Evolutionary conservation across 2,797 vertebrate species (phyloP), one percentile per base, ranked within the genome.

Genomic region (Austrolebias charrua): DNA sequence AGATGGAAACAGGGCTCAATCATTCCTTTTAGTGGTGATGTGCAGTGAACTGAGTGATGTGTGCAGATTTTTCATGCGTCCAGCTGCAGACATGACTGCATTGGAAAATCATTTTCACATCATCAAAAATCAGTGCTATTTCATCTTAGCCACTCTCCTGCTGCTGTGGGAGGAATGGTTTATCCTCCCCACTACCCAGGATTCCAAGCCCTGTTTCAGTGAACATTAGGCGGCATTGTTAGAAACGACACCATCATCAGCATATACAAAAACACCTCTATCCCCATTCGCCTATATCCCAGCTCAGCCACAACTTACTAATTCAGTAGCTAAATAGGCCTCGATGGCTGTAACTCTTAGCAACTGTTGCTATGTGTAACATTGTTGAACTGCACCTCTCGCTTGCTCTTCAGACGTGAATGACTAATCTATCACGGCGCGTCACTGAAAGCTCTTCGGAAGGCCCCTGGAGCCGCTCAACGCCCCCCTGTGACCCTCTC

Each of bases 321-420:
- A 78, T 83, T 76, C 77, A 57, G 69, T 50, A 64, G 38, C 69
- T 76, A 75, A 88, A 81, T 66, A 75, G 75, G 73, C 75, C 73
- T 66, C 48, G 55, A 61, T 71, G 6, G 59, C 62, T 55, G 74
- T 79, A 65, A 87, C 86, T 87, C 89, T 85, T 93, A 90, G 91
- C 90, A 92, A 92, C 91, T 87, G 92, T 92, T 93, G 90, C 92
- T 86, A 92, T 84, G 91, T 83, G 89, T 83, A 90, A 87, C 88
- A 76, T 86, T 77, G 80, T 91, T 89, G 88, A 92, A 90, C 91
- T 85, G 88, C 87, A 91, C 88, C 92, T 86, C 88, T 77, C 63
- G 74, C 86, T 83, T 65, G 75, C 90, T 91, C 89, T 91, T 91
- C 86, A 84, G 87, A 86, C 77, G 40, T 83, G 80, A 89, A 91